phyloP scores from a whole-genome alignment of 2,797 vertebrate genomes.

The Molossus molossus region DNA sequence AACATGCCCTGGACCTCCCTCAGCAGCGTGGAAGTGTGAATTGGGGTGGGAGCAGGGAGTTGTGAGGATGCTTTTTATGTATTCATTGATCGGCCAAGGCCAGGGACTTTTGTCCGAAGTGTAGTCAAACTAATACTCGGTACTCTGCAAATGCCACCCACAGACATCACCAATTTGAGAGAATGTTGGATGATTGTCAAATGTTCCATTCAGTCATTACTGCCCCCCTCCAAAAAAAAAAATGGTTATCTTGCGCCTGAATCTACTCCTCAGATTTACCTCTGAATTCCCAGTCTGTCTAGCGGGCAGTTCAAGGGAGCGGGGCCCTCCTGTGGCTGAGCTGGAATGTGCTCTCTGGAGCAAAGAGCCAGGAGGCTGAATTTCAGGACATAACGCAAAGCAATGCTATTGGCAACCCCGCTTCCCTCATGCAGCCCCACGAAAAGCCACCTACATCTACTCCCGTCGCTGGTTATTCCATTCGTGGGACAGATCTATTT shows the following conservation, averaged over 20 bases:
- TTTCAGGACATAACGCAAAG: background rate
- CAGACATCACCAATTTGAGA: conserved; percentile 2
- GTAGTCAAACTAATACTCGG: conserved; percentile 9
- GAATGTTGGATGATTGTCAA: conserved; percentile 4
- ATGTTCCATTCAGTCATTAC: conserved; percentile 25
- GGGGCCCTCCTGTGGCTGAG: conserved; percentile 84
- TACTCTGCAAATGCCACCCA: conserved; percentile 22
- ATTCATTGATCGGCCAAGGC: background rate
- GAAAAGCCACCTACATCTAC: background rate
- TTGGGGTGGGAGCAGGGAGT: background rate
- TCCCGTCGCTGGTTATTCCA: background rate
- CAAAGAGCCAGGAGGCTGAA: background rate
- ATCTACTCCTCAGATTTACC: conserved; percentile 44
- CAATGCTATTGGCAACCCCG: accelerated
- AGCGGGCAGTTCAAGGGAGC: conserved; percentile 53
- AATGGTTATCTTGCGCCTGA: conserved; percentile 38
- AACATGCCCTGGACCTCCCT: background rate
- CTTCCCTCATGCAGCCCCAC: background rate
- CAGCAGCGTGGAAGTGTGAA: background rate
- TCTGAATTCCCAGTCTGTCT: conserved; percentile 62
- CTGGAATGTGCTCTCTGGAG: conserved; percentile 69
- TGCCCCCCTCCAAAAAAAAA: background rate
- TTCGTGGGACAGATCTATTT: background rate
- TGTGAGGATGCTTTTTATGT: background rate
- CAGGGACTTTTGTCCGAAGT: conserved; percentile 43